These are phyloP conservation scores for Tholera decimalis DNA, from an alignment of 2,888 invertebrate genomes.

Conservation along the genomic window DNA sequence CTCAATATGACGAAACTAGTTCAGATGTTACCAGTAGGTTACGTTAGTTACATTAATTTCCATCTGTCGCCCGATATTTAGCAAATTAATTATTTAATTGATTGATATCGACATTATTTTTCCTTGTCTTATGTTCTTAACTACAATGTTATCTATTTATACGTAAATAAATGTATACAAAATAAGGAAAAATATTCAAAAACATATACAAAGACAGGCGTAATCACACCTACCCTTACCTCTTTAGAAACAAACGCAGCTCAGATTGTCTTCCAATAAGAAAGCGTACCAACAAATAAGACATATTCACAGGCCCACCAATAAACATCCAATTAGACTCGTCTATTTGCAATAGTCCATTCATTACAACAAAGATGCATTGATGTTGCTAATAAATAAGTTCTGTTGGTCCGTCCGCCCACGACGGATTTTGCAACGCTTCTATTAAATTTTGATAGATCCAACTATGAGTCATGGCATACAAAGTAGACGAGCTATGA, in stretches of 20 bases:
- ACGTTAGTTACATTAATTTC: no score
- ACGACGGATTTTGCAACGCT: slow-evolving; percentile 81
- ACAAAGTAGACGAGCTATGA: neutral
- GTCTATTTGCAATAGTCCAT: slow-evolving; percentile 63
- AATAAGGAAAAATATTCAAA: no score
- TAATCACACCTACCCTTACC: no score
- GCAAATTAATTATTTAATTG: no score
- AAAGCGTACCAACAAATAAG: slow-evolving; percentile 48
- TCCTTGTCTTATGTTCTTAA: no score
- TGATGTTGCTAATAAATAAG: slow-evolving; percentile 76
- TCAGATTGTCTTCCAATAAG: neutral
- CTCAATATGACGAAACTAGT: no score
- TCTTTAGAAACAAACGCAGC: slow-evolving; percentile 10
- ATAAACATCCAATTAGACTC: slow-evolving; percentile 65
- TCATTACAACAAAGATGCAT: slow-evolving; percentile 73
- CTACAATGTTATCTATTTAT: no score
- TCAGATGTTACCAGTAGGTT: no score
- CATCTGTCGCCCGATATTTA: no score
- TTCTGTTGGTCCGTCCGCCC: slow-evolving; percentile 74
- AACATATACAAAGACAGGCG: neutral
- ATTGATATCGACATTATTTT: no score
- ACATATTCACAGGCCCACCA: slow-evolving; percentile 45
- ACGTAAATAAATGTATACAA: no score
- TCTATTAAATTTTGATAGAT: slow-evolving; percentile 85
- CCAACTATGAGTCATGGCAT: slow-evolving; percentile 69